Evolutionary conservation across 2,797 vertebrate genomes (phyloP), one percentile per base, ranked within the genome.

Genomic region (Ibycter americanus): DNA sequence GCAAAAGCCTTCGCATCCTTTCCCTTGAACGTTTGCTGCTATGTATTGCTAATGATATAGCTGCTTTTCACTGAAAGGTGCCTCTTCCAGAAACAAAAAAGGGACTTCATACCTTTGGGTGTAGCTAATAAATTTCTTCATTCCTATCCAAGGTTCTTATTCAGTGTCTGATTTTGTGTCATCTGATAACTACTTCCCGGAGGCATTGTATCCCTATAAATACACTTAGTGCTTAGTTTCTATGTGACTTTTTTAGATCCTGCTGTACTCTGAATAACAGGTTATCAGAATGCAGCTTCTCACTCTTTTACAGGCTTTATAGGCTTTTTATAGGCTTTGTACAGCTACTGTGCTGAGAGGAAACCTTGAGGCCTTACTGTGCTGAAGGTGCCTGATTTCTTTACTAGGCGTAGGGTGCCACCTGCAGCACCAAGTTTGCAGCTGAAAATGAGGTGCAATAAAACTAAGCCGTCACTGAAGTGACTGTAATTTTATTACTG

Each of bases 351-450:
- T 12, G 7, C 25, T 54, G 18, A 6, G 40, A 36, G 73, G 27
- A 47, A 81, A 34, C 5, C 4, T 27, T 0, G 0, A 72, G 40
- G 10, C 26, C 7, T 74, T 16, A 4, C 7, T 32, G 3, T 25
- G 18, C 9, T 36, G 71, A n/a, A 67, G 16, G 27, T 31, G 27
- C 27, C 34, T 0, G 31, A 27, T 58, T 90, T 72, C 87, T 94
- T 96, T 93, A 4, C 17, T 85, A 46, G 80, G 86, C 5, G 0
- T 44, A 90, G 86, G 31, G 76, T 87, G 96, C 96, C 97, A 96
- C n/a, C 97, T 97, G 63, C 96, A 93, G 96, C 83, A 91, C 14
- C 7, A 54, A 89, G n/a, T 31, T 20, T 59, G 83, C 44, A 94
- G 23, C 31, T 74, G 63, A 82, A 82, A 91, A 89, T n/a, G 5